Percentiles rank a stretch among this genome's conserved stretches.
Conservation (phyloP, 2,113 vertebrate species). For the Machaerirhynchus nigripectus region DNA sequence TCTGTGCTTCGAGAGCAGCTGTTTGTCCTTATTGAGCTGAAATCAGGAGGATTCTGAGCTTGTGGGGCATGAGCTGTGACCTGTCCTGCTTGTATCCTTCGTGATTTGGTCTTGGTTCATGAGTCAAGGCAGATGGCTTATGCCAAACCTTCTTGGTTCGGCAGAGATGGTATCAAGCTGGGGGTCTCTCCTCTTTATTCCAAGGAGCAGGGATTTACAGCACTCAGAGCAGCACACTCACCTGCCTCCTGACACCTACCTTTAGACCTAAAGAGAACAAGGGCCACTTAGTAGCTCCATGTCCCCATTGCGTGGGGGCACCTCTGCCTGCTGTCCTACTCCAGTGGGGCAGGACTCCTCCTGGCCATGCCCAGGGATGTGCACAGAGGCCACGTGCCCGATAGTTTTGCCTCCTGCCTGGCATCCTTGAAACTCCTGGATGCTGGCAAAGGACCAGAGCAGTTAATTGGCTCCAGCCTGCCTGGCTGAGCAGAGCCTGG, state of each 20-base stretch:
- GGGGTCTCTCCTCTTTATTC: neutral
- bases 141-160: neutral
- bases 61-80: neutral
- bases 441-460: neutral
- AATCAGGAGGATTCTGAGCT: neutral
- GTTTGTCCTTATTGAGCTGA: neutral
- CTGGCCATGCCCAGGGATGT: neutral
- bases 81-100: neutral
- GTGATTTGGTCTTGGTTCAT: neutral
- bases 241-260: neutral
- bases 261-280: neutral
- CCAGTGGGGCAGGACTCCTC: neutral
- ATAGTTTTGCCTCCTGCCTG: neutral
- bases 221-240: neutral
- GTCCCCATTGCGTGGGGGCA: fast-evolving
- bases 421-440: neutral
- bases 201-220: neutral
- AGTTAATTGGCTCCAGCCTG: neutral
- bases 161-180: neutral
- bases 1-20: neutral
- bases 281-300: neutral
- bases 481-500: neutral
- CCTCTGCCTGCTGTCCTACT: neutral
- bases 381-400: fast-evolving
- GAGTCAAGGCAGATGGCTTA: neutral